These are phyloP conservation scores for Hymenopus coronatus DNA, from an alignment of 2,888 invertebrate genomes.

Conservation along the genomic window DNA sequence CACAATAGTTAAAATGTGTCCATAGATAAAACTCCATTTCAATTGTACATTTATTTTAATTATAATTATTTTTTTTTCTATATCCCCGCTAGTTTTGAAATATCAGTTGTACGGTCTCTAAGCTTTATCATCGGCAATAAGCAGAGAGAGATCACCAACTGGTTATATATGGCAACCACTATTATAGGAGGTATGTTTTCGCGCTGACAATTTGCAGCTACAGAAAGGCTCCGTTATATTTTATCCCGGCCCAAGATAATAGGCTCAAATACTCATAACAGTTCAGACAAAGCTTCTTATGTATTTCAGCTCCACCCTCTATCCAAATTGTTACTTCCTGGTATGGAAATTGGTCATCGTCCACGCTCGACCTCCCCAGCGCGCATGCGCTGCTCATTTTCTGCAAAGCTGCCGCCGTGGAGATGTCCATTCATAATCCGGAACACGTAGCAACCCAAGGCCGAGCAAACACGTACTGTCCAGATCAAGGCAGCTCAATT, in stretches of 20 bases:
- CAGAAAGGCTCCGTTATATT: neutral
- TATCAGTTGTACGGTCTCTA: no score
- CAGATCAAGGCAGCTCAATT: neutral
- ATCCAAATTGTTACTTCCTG: neutral
- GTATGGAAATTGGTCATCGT: neutral
- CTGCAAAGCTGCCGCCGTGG: neutral
- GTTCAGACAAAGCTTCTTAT: neutral
- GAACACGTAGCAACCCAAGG: neutral
- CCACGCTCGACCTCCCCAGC: neutral
- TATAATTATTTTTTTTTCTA: no score
- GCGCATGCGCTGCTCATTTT: neutral
- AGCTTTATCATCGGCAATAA: no score
- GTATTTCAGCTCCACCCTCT: neutral
- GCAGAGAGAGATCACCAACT: no score
- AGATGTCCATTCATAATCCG: neutral
- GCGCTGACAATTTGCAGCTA: no score
- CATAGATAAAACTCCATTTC: no score
- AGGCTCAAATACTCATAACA: neutral
- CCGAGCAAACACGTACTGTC: neutral
- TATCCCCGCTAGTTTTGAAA: no score
- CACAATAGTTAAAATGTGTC: no score
- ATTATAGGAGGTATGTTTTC: no score
- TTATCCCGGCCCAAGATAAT: neutral
- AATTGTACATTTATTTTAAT: no score
- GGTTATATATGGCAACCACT: no score